Conservation (phyloP, 2,888 invertebrate genomes). For the Gymnosoma rotundatum region DNA sequence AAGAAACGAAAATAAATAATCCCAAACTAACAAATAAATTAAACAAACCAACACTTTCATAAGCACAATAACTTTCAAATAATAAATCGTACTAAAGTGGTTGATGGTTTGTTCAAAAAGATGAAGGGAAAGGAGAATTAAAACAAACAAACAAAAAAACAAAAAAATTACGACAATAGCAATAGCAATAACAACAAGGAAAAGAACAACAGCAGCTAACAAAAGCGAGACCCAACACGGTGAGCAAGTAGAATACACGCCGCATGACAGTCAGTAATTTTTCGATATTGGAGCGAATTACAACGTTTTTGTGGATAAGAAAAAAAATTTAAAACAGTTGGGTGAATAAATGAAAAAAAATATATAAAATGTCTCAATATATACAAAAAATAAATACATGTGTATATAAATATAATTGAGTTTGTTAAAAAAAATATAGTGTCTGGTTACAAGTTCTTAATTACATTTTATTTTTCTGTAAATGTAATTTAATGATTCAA, state of each 20-base stretch:
- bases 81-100: not conserved
- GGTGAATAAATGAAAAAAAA: conserved; percentile 30
- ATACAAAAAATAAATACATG: conserved; percentile 21
- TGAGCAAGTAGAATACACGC: conserved; percentile 53
- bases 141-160: too few relatives aligned
- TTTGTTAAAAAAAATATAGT: conserved; percentile 21
- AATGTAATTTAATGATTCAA: conserved; percentile 17
- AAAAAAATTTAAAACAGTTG: conserved; percentile 4
- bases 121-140: too few relatives aligned
- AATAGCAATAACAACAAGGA: conserved; percentile 1
- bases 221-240: conserved; percentile 22
- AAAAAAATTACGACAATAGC: too few relatives aligned
- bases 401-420: not conserved
- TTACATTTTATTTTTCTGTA: conserved; percentile 2
- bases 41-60: conserved; percentile 15
- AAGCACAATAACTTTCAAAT: not conserved
- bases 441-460: conserved; percentile 30
- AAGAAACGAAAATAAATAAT: conserved; percentile 19
- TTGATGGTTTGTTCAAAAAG: too few relatives aligned
- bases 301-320: conserved; percentile 61
- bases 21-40: not conserved
- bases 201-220: conserved; percentile 8
- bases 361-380: conserved; percentile 23
- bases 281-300: conserved; percentile 64
- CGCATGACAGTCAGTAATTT: conserved; percentile 61